Conservation (phyloP, 2,888 invertebrate genomes). For the Zaprionus bogoriensis region DNA sequence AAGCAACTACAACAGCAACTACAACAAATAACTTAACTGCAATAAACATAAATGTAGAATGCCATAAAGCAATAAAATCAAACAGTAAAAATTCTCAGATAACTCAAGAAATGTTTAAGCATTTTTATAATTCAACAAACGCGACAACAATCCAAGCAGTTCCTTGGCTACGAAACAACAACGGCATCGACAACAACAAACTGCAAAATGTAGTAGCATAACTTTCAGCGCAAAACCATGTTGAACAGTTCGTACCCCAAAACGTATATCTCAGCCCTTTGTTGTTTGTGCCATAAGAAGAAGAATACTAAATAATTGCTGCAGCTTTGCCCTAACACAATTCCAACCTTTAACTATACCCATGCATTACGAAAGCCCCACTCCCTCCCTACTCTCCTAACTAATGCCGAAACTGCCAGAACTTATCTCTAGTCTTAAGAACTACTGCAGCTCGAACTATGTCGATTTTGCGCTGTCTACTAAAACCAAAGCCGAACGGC, state of each 20-base stretch:
- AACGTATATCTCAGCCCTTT: conserved; percentile 6
- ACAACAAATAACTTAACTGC: conserved; percentile 16
- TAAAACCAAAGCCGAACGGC: conserved; percentile 20
- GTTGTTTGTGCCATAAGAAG: not conserved
- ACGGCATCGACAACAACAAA: conserved; percentile 34
- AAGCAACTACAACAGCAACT: conserved; percentile 24
- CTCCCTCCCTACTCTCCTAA: not conserved
- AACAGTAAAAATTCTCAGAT: conserved; percentile 13
- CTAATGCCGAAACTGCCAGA: conserved; percentile 22
- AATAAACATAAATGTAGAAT: conserved; percentile 13
- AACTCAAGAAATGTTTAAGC: conserved; percentile 42
- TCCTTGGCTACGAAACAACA: conserved; percentile 41
- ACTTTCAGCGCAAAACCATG: conserved; percentile 40
- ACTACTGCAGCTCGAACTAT: conserved; percentile 37
- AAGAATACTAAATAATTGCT: not conserved
- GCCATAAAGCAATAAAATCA: conserved; percentile 4
- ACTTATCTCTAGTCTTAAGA: conserved; percentile 23
- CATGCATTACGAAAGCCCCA: too few relatives aligned
- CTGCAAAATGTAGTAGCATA: conserved; percentile 46
- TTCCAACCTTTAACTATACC: not conserved
- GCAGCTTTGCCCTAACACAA: not conserved
- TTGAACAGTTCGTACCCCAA: conserved; percentile 64
- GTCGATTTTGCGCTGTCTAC: conserved; percentile 24
- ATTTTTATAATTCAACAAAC: conserved; percentile 64
- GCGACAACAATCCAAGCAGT: conserved; percentile 37